A percentile compares a stretch with the other conserved stretches of the same genome.
These are phyloP conservation scores for Acrossocheilus wenchowensis DNA, from an alignment of 2,797 vertebrate species.

Conservation along the genomic window DNA sequence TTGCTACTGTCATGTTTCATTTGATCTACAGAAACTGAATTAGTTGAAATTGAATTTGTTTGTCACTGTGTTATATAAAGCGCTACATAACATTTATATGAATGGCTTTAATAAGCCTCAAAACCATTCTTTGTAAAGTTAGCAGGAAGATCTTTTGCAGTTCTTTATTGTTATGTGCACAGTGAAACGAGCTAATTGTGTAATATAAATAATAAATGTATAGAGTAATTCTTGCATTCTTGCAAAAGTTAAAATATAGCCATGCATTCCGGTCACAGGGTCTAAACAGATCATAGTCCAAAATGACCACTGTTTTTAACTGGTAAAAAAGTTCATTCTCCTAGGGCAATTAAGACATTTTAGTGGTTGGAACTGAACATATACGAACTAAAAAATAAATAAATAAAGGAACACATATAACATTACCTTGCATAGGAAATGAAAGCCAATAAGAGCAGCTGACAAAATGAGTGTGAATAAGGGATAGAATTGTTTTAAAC, in stretches of 20 bases:
- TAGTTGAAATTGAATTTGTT: neutral
- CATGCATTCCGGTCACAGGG: neutral
- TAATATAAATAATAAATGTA: no score
- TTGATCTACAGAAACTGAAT: neutral
- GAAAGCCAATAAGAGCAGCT: neutral
- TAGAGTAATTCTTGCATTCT: no score
- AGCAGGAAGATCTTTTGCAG: neutral
- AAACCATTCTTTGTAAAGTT: neutral
- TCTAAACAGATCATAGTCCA: conserved; percentile 4
- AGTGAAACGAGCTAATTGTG: no score
- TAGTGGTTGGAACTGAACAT: neutral
- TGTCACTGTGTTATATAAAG: neutral
- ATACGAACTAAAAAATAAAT: neutral
- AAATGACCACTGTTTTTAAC: neutral
- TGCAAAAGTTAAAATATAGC: conserved; percentile 15
- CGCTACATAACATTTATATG: neutral
- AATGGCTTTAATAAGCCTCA: neutral
- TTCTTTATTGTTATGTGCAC: neutral
- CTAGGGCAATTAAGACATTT: neutral
- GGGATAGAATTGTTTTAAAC: neutral
- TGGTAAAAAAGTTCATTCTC: neutral
- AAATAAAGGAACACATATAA: neutral
- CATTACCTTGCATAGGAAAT: neutral
- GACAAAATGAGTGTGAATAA: neutral
- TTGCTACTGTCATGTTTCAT: neutral